Conservation (phyloP, 92 coral and sea anemone genomes). For the Muricea muricata region DNA sequence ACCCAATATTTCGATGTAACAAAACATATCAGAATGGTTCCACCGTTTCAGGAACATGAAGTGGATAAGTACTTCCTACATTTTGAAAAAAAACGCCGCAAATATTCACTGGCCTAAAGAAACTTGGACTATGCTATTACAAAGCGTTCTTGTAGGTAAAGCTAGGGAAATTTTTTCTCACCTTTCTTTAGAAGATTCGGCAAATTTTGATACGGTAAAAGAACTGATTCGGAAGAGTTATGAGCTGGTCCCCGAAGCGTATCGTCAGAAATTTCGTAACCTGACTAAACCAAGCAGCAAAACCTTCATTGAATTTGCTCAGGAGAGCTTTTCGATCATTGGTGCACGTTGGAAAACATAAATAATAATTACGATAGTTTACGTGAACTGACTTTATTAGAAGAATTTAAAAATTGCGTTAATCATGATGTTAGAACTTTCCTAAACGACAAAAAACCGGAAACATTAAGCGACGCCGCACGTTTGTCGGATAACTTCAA, state of each 20-base stretch:
- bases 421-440: constrained; percentile 56
- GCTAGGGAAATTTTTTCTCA: constrained; percentile 66
- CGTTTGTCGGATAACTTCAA: too few species aligned
- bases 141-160: constrained; percentile 46
- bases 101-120: constrained; percentile 59
- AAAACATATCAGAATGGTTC: constrained; percentile 59
- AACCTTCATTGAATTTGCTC: constrained; percentile 66
- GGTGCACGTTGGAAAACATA: constrained; percentile 59
- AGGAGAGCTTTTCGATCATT: constrained; percentile 61
- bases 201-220: constrained; percentile 61
- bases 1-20: constrained; percentile 37
- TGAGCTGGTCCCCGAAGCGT: constrained; percentile 70
- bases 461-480: constrained; percentile 59
- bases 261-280: constrained; percentile 67
- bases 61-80: constrained; percentile 65
- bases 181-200: constrained; percentile 51
- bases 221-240: constrained; percentile 56
- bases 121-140: constrained; percentile 38
- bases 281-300: constrained; percentile 25
- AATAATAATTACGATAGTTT: constrained; percentile 49
- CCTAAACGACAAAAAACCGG: constrained; percentile 48
- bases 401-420: constrained; percentile 65
- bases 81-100: constrained; percentile 56
- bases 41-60: constrained; percentile 65
- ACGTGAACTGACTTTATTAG: constrained; percentile 60